These are phyloP conservation scores for Steinernema khuongi DNA, from an alignment of 1,140 invertebrate species.

Conservation along the genomic window DNA sequence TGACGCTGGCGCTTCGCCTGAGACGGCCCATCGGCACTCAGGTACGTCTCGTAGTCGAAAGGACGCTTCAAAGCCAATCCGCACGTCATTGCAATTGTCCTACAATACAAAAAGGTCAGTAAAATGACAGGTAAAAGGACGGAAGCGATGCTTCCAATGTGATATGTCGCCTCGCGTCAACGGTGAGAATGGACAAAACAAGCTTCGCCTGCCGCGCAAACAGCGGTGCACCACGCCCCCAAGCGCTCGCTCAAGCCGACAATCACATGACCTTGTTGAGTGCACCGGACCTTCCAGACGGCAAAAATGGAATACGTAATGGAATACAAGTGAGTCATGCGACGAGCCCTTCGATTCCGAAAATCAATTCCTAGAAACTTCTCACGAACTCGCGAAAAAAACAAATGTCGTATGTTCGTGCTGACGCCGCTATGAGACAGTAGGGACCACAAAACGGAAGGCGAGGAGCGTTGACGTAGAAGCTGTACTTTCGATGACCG, in stretches of 20 bases:
- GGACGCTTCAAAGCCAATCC: slow-evolving; percentile 53
- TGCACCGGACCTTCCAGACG: background rate
- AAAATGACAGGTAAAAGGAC: background rate
- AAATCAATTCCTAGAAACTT: background rate
- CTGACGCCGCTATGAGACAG: too few relatives aligned
- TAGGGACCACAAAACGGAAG: too few relatives aligned
- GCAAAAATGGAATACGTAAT: background rate
- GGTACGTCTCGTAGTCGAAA: slow-evolving; percentile 48
- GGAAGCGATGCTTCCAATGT: background rate
- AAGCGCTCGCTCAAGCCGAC: background rate
- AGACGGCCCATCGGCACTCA: slow-evolving; percentile 37
- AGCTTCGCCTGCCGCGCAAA: background rate
- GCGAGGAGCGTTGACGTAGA: too few relatives aligned
- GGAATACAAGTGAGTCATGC: background rate
- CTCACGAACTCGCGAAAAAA: background rate
- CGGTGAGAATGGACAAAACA: background rate
- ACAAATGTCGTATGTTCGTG: too few relatives aligned
- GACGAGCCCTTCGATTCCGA: background rate
- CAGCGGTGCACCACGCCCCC: background rate
- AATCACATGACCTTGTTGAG: slow-evolving; percentile 4
- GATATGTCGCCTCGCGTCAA: background rate
- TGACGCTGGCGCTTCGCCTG: slow-evolving; percentile 47
- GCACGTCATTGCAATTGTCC: slow-evolving; percentile 45
- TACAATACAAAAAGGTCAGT: slow-evolving; percentile 18
- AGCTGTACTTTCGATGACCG: background rate